Evolutionary conservation across 1,140 invertebrate genomes (phyloP).

Genomic region (Bombus breviceps): DNA sequence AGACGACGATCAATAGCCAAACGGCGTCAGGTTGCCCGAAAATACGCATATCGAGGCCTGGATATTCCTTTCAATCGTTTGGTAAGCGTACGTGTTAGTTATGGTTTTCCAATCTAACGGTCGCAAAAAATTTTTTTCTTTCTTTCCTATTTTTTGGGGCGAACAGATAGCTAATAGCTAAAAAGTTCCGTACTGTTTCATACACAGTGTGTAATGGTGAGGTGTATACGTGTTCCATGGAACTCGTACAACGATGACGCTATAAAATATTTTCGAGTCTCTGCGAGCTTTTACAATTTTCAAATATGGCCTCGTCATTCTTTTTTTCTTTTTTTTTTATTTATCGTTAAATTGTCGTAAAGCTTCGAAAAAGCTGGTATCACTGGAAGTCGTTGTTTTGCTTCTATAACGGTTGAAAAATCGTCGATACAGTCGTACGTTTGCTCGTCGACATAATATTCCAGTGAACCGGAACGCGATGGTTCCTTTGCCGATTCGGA

Average conservation of each 20-base stretch:
- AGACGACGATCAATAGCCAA: slow-evolving; percentile 57
- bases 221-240: no score
- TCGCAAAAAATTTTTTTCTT: not conserved
- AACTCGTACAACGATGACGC: not conserved
- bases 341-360: not conserved
- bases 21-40: slow-evolving; percentile 53
- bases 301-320: not conserved
- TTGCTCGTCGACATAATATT: not conserved
- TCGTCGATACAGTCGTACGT: not conserved
- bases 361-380: not conserved
- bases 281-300: not conserved
- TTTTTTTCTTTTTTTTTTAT: not conserved
- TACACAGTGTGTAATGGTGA: no score
- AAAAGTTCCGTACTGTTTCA: not conserved
- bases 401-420: not conserved
- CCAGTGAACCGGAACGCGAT: not conserved
- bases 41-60: slow-evolving; percentile 31
- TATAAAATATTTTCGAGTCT: not conserved
- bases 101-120: not conserved
- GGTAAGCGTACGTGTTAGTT: not conserved
- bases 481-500: not conserved
- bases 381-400: not conserved
- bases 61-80: slow-evolving; percentile 22
- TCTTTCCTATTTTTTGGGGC: not conserved
- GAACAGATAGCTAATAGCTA: not conserved